phyloP scores from a whole-genome alignment of 1,140 invertebrate species.

The Pemphigus obesinymphae region DNA sequence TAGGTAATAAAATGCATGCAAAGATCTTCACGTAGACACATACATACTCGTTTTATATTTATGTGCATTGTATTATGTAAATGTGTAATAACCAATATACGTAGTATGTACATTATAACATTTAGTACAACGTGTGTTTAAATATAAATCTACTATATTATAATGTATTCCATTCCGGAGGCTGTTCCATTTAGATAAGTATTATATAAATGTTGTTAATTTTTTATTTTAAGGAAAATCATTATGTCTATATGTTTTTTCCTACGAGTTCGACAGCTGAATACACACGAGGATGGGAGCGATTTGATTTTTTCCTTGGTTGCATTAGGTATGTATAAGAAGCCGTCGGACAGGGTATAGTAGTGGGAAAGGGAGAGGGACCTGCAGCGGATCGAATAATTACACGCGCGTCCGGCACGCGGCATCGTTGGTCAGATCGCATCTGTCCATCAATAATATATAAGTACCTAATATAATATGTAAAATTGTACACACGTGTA shows the following conservation, averaged over 20 bases:
- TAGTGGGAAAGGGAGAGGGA: background rate
- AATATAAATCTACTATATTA: background rate
- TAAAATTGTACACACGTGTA: too few relatives aligned
- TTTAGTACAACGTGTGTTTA: background rate
- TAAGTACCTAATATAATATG: too few relatives aligned
- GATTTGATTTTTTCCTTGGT: constrained; percentile 30
- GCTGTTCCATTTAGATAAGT: background rate
- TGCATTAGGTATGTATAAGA: background rate
- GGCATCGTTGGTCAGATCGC: constrained; percentile 17
- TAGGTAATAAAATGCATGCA: too few relatives aligned
- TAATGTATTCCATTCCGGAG: constrained; percentile 26
- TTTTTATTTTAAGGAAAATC: constrained; percentile 18
- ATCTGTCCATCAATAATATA: constrained; percentile 36
- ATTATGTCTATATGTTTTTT: background rate
- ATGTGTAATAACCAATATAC: background rate
- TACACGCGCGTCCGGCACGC: background rate
- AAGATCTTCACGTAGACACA: background rate
- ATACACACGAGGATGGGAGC: background rate
- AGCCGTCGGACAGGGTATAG: background rate
- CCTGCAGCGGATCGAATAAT: constrained; percentile 1
- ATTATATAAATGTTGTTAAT: background rate
- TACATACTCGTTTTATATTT: background rate
- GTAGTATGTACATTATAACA: background rate
- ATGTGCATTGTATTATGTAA: background rate
- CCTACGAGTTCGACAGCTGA: constrained; percentile 18